Evolutionary conservation across 2,113 vertebrate genomes (phyloP).

Genomic region (Onychorhynchus coronatus): DNA sequence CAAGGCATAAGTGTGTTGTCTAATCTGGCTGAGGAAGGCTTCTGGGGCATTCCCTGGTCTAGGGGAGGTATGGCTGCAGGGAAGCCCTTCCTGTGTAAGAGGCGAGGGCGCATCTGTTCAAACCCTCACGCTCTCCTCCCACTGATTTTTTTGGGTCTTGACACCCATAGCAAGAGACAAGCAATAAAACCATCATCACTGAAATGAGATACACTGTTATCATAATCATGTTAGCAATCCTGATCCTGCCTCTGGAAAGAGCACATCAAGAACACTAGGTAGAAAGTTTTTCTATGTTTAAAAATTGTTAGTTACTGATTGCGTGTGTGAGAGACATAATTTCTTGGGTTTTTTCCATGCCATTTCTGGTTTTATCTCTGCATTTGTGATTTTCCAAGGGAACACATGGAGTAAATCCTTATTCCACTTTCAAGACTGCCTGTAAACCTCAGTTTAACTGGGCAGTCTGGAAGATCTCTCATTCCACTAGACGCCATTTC

Average conservation of each 20-base stretch:
- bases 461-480: not conserved
- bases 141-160: not conserved
- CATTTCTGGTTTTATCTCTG: not conserved
- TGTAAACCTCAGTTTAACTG: not conserved
- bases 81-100: not conserved
- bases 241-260: not conserved
- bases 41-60: not conserved
- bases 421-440: not conserved
- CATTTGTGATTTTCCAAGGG: not conserved
- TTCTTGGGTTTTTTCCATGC: not conserved
- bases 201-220: not conserved
- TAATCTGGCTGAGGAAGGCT: not conserved
- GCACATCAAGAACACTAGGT: not conserved
- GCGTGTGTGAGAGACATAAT: not conserved
- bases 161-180: not conserved
- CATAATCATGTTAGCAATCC: not conserved
- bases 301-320: not conserved
- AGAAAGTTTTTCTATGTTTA: not conserved
- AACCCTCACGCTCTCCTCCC: accelerated
- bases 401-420: not conserved
- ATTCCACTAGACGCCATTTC: not conserved
- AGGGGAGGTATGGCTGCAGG: not conserved
- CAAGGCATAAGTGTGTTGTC: not conserved
- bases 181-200: not conserved
- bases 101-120: not conserved